phyloP scores from a whole-genome alignment of 2,113 vertebrate genomes.

The Bettongia penicillata region DNA sequence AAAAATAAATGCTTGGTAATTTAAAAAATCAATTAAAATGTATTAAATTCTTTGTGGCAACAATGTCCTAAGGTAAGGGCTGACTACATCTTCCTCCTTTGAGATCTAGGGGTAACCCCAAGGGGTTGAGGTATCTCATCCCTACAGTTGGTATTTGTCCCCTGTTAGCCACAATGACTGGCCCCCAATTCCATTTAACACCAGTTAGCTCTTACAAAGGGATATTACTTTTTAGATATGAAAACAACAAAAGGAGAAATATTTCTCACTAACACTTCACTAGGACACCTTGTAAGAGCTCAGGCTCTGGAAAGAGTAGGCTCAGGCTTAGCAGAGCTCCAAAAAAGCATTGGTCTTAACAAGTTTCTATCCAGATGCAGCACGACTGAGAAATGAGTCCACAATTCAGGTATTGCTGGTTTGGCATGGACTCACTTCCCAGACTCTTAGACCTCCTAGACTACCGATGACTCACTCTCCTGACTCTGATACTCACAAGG shows the following conservation, averaged over 20 bases:
- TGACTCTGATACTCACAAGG: background rate
- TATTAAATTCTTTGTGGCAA: background rate
- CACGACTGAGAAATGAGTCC: background rate
- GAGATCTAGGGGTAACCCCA: background rate
- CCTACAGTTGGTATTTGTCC: background rate
- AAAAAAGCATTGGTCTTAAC: background rate
- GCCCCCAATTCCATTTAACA: background rate
- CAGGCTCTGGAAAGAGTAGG: background rate
- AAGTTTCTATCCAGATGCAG: background rate
- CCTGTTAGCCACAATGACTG: background rate
- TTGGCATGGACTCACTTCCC: background rate
- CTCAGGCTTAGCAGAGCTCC: background rate
- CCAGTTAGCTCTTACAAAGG: background rate
- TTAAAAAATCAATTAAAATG: background rate
- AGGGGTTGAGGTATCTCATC: background rate
- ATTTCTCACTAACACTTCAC: background rate
- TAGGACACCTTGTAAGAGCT: background rate
- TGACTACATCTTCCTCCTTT: background rate
- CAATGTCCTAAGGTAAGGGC: background rate
- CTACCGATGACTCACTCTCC: background rate
- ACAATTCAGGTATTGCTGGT: background rate
- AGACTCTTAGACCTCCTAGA: background rate
- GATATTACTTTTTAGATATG: background rate
- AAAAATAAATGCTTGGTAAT: background rate
- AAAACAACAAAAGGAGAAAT: background rate